These are phyloP conservation scores for Arion vulgaris DNA, from an alignment of 1,140 invertebrate species.

Conservation along the genomic window DNA sequence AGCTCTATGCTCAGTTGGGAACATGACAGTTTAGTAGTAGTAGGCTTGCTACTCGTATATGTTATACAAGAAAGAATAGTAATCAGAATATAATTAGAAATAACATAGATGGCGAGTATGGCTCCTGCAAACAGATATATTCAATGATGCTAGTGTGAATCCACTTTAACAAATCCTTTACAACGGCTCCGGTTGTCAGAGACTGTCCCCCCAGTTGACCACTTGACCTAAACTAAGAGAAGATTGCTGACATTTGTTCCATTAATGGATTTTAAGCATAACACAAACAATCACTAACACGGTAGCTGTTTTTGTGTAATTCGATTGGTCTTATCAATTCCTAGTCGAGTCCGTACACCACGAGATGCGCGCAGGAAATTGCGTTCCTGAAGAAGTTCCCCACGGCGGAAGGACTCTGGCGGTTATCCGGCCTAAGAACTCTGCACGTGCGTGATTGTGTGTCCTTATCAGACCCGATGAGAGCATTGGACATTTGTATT, in stretches of 20 bases:
- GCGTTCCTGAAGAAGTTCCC: constrained; percentile 27
- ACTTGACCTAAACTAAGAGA: not conserved
- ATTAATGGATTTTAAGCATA: constrained; percentile 34
- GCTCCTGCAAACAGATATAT: no score
- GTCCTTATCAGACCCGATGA: constrained; percentile 10
- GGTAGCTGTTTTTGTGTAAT: constrained; percentile 32
- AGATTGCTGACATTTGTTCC: constrained; percentile 10
- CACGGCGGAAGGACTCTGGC: constrained; percentile 32
- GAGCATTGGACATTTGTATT: constrained; percentile 18
- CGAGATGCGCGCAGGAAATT: constrained; percentile 35
- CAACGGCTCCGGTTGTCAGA: not conserved
- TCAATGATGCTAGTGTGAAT: not conserved
- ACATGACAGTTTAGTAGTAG: no score
- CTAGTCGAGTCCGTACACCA: not conserved
- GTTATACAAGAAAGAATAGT: no score
- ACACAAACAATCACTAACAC: constrained; percentile 24
- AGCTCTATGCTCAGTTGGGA: no score
- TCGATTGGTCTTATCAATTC: constrained; percentile 32
- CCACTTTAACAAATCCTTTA: not conserved
- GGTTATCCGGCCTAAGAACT: constrained; percentile 33
- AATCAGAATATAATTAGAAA: no score
- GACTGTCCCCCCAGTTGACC: not conserved
- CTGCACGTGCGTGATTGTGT: constrained; percentile 29
- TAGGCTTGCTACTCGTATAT: no score
- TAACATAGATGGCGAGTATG: no score